Evolutionary conservation across 2,888 invertebrate species (phyloP).

Genomic region (Folsomia manolachei): DNA sequence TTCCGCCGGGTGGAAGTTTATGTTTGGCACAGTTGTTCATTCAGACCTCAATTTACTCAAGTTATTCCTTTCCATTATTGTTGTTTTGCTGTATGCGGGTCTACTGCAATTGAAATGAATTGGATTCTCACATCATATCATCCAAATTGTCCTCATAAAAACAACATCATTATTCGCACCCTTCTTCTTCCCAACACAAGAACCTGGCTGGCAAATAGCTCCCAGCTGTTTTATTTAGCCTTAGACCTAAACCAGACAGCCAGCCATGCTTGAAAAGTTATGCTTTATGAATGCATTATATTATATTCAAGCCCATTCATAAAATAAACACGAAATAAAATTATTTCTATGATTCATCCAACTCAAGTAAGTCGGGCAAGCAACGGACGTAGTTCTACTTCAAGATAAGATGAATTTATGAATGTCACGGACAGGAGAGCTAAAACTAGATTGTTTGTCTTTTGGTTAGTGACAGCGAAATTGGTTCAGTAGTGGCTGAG

Average conservation of each 20-base stretch:
- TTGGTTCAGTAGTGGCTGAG: not conserved
- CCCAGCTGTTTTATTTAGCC: not conserved
- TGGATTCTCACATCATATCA: slow-evolving; percentile 14
- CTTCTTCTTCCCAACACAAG: not conserved
- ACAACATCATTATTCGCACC: slow-evolving; percentile 19
- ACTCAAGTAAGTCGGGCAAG: not conserved
- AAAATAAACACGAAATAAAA: slow-evolving; percentile 8
- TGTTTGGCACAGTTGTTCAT: not conserved
- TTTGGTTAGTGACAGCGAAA: not conserved
- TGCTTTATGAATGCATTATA: not conserved
- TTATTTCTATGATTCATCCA: not conserved
- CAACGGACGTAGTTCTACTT: too few relatives aligned
- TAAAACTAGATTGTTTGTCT: too few relatives aligned
- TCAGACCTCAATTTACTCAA: not conserved
- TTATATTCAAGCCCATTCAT: not conserved
- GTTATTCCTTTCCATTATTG: not conserved
- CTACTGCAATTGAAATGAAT: slow-evolving; percentile 21
- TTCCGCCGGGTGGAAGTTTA: too few relatives aligned
- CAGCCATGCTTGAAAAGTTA: not conserved
- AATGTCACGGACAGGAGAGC: slow-evolving; percentile 15
- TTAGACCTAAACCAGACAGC: too few relatives aligned
- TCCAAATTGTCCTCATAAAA: slow-evolving; percentile 19
- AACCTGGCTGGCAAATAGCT: not conserved
- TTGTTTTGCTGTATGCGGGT: not conserved
- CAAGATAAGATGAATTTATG: not conserved